Conservation (phyloP, 1,140 invertebrate species). For the Eriosoma lanigerum region DNA sequence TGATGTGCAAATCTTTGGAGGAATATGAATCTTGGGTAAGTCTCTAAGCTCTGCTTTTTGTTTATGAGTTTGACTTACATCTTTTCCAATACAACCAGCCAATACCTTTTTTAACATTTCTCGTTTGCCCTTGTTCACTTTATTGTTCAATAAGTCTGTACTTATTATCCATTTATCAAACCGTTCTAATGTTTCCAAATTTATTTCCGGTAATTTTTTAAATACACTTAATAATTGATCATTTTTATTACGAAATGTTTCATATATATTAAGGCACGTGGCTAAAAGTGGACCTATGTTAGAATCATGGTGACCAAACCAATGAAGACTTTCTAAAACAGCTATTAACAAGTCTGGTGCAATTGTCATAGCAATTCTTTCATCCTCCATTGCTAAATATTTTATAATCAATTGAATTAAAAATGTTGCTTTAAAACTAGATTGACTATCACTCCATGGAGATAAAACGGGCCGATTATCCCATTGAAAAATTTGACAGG, state of each 20-base stretch:
- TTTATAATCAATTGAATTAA: slow-evolving; percentile 25
- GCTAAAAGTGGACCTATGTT: slow-evolving; percentile 41
- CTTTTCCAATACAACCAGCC: slow-evolving; percentile 74
- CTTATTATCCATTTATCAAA: slow-evolving; percentile 46
- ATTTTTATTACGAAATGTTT: slow-evolving; percentile 43
- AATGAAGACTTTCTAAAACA: slow-evolving; percentile 45
- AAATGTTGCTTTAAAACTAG: slow-evolving; percentile 28
- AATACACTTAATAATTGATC: slow-evolving; percentile 28
- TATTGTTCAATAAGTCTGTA: slow-evolving; percentile 59
- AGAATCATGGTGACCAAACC: slow-evolving; percentile 46
- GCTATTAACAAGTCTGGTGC: slow-evolving; percentile 43
- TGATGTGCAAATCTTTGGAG: slow-evolving; percentile 59
- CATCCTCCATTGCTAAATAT: slow-evolving; percentile 18
- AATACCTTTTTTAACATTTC: slow-evolving; percentile 89
- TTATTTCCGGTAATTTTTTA: slow-evolving; percentile 38
- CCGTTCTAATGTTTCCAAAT: slow-evolving; percentile 43
- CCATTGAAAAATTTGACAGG: slow-evolving; percentile 43
- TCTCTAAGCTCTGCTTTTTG: slow-evolving; percentile 82
- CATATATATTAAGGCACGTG: slow-evolving; percentile 32
- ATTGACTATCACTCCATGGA: slow-evolving; percentile 42
- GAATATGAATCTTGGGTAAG: slow-evolving; percentile 68
- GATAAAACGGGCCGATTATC: slow-evolving; percentile 24
- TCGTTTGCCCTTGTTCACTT: slow-evolving; percentile 84
- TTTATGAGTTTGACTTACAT: slow-evolving; percentile 80
- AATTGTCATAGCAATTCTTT: slow-evolving; percentile 43